Percentiles rank a stretch among this genome's conserved stretches.
These are phyloP conservation scores for Drosophila maculinotata DNA, from an alignment of 2,888 invertebrate genomes.

Conservation along the genomic window DNA sequence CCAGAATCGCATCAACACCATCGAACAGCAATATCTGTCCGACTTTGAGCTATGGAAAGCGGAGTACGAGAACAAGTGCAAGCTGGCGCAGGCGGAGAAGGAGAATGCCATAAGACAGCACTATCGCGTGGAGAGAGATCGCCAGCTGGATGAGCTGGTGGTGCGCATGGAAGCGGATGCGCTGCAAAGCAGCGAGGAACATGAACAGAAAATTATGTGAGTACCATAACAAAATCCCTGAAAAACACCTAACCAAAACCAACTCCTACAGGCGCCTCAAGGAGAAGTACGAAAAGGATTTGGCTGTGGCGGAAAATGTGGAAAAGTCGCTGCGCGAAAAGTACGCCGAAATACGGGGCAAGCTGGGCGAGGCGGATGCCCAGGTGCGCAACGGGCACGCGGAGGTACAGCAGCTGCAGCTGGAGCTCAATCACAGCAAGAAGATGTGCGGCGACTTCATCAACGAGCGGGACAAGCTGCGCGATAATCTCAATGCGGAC, in stretches of 20 bases:
- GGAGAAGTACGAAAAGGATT: conserved; percentile 91
- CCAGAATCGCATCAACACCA: conserved; percentile 86
- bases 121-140: conserved; percentile 90
- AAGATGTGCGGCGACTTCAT: conserved; percentile 87
- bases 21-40: conserved; percentile 87
- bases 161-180: conserved; percentile 84
- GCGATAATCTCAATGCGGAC: conserved; percentile 87
- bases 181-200: conserved; percentile 82
- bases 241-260: no score
- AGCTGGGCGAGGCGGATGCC: conserved; percentile 89
- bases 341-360: conserved; percentile 88
- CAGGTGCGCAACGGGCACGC: conserved; percentile 87
- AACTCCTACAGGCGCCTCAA: conserved; percentile 90
- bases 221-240: conserved; percentile 2
- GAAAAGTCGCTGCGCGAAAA: conserved; percentile 89
- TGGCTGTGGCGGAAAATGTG: conserved; percentile 88
- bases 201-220: conserved; percentile 83
- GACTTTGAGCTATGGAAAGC: conserved; percentile 88
- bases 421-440: conserved; percentile 88
- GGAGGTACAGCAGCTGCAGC: conserved; percentile 88
- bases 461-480: conserved; percentile 87
- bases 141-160: conserved; percentile 89
- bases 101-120: conserved; percentile 89
- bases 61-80: conserved; percentile 86
- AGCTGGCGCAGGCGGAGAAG: conserved; percentile 87